Percentiles rank a stretch among this genome's conserved stretches.
These are phyloP conservation scores for Basileuterus tristriatus DNA, from an alignment of 2,797 vertebrate genomes.

Conservation along the genomic window DNA sequence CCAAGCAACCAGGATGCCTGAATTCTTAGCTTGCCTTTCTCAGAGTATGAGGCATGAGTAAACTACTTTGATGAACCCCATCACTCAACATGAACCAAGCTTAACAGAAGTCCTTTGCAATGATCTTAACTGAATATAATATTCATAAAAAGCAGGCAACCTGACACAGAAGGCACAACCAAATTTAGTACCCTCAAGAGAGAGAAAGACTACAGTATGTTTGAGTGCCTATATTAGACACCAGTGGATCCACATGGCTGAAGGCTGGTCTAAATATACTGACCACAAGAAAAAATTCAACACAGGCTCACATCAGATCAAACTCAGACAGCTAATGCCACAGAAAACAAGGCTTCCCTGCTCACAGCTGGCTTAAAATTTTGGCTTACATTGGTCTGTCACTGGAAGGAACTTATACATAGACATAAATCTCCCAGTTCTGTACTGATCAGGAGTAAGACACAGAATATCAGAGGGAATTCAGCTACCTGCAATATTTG, in stretches of 20 bases:
- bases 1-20: not conserved
- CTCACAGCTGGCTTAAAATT: not conserved
- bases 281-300: not conserved
- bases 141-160: not conserved
- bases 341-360: not conserved
- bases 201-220: not conserved
- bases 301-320: not conserved
- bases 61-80: not conserved
- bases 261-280: not conserved
- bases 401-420: accelerated
- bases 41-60: not conserved
- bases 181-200: not conserved
- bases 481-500: not conserved
- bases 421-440: not conserved
- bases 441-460: not conserved
- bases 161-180: not conserved
- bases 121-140: not conserved
- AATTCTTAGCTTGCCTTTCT: not conserved
- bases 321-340: not conserved
- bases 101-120: not conserved
- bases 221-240: not conserved
- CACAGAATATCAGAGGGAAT: not conserved
- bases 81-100: not conserved
- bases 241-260: not conserved
- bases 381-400: not conserved